phyloP scores from a whole-genome alignment of 1,140 invertebrate genomes.

The Drosophila lacertosa region DNA sequence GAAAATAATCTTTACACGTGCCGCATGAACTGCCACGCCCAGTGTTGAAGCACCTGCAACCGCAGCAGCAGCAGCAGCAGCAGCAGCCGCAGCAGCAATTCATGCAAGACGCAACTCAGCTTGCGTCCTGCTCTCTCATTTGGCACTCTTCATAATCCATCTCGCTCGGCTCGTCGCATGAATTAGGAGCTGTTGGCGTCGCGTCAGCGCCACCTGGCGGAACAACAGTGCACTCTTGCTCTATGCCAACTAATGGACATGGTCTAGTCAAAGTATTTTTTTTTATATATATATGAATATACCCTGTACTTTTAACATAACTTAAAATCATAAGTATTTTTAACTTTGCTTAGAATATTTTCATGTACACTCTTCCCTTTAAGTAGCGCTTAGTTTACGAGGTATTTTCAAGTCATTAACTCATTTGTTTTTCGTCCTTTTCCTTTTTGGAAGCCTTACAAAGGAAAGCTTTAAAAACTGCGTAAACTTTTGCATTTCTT shows the following conservation, averaged over 20 bases:
- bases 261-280: conserved; percentile 28
- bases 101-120: no score
- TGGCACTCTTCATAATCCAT: conserved; percentile 3
- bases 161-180: conserved; percentile 54
- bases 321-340: not conserved
- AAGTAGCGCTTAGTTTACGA: no score
- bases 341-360: no score
- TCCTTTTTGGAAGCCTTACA: conserved; percentile 22
- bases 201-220: conserved; percentile 67
- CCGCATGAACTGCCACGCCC: conserved; percentile 64
- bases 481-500: conserved; percentile 60
- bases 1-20: conserved; percentile 79
- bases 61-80: conserved; percentile 21
- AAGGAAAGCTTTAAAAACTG: conserved; percentile 27
- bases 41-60: conserved; percentile 29
- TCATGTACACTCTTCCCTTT: no score
- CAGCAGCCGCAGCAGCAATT: conserved; percentile 22
- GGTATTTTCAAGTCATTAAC: conserved; percentile 8
- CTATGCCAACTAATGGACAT: conserved; percentile 43
- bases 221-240: conserved; percentile 57
- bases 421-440: not conserved
- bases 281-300: no score
- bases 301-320: not conserved
- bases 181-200: conserved; percentile 68
- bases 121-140: not conserved